Conservation (phyloP, 2,888 invertebrate species). For the Drosophila vallismaia region DNA sequence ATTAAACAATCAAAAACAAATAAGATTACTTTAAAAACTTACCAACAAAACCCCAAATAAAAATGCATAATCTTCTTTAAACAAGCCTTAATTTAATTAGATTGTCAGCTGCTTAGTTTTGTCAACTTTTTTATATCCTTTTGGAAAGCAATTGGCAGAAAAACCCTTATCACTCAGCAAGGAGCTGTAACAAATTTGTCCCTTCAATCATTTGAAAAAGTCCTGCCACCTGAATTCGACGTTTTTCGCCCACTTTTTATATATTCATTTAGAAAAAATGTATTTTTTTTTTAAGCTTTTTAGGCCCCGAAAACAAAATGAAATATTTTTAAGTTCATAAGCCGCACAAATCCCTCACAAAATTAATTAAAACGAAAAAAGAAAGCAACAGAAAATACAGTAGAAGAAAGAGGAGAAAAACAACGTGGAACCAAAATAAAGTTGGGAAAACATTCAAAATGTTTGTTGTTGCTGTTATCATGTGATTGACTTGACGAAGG, state of each 20-base stretch:
- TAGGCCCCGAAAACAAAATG: slow-evolving; percentile 15
- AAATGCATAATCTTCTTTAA: not conserved
- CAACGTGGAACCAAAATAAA: slow-evolving; percentile 17
- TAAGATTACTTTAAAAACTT: not conserved
- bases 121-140: not conserved
- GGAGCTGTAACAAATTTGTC: not conserved
- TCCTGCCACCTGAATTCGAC: slow-evolving; percentile 17
- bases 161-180: slow-evolving; percentile 6
- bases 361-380: slow-evolving; percentile 67
- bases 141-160: not conserved
- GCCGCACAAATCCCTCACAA: slow-evolving; percentile 61
- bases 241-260: slow-evolving; percentile 5
- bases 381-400: slow-evolving; percentile 21
- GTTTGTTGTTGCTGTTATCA: slow-evolving; percentile 33
- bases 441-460: slow-evolving; percentile 44
- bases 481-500: slow-evolving; percentile 71
- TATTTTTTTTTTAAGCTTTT: slow-evolving; percentile 12
- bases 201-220: slow-evolving; percentile 6
- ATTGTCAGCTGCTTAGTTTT: not conserved
- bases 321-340: slow-evolving; percentile 73
- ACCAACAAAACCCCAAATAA: not conserved
- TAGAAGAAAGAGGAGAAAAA: not conserved
- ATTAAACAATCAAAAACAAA: not conserved
- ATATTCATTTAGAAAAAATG: not conserved
- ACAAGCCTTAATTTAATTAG: not conserved